Base-by-base conservation (phyloP, 1,140 invertebrate genomes). In the Lethrus apterus region DNA sequence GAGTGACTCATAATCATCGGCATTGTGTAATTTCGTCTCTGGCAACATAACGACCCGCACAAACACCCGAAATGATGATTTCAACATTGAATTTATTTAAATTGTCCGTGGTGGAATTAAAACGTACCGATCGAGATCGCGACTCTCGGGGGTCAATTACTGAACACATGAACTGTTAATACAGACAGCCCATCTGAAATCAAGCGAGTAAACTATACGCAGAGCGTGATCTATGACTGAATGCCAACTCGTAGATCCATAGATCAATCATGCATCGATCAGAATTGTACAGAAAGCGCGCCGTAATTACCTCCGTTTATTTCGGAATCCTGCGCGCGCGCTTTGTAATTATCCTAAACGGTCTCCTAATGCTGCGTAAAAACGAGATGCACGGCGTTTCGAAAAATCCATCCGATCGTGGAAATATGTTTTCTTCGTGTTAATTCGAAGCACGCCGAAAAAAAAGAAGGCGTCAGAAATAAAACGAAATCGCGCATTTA, bases 301-400 rank as follows among this genome's bases (percentile, higher is more conserved):
- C 52, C 47, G 48, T 57, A 59, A 59, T 59, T 59, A 59, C 48
- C 44, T 46, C 50, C 50, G 52, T 46, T 59, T 55, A 59, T 59
- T 59, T 59, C 55, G 57, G 57, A 59, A 59, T 59, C 55, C 57
- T 54, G 55, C 52, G 54, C 55, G 52, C 52, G 54, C 57, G n/a
- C n/a, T 52, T 59, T 59, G 57, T 59, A 59, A 59, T 59, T 59
- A 59, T 46, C 52, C 26, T 59, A 59, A 59, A 57, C 52, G 57
- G 52, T 57, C 50, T n/a, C n/a, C n/a, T n/a, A n/a, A n/a, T 52
- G 4, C 38, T 42, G 43, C 21, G 44, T 46, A 57, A 57, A 57
- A 58, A 55, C 50, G 40, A 20, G 44, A 46, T 38, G 48, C 42
- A 45, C 53, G n/a, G n/a, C n/a, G n/a, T n/a, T n/a, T n/a, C n/a